Percentiles rank a stretch among this genome's conserved stretches.
Evolutionary conservation across 1,140 invertebrate genomes (phyloP).

Genomic region (Pollicipes pollicipes): DNA sequence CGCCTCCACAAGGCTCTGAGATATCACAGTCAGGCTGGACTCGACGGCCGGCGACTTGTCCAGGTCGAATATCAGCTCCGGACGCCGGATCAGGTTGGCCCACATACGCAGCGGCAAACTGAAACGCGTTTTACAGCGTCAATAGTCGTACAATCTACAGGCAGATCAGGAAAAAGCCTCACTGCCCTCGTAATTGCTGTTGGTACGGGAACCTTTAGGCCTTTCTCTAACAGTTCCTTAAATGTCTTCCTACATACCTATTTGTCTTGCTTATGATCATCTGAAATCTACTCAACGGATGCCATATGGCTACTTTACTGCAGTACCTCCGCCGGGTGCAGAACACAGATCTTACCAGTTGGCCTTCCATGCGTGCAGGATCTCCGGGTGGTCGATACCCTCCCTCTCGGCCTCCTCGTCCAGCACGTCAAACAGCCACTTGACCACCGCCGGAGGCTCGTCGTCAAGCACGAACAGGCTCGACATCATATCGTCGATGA

Average conservation of each 20-base stretch:
- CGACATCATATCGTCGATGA: conserved; percentile 83
- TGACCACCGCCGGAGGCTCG: conserved; percentile 79
- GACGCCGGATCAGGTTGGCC: conserved; percentile 94
- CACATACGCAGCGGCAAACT: conserved; percentile 84
- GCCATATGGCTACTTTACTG: no score
- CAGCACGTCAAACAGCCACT: conserved; percentile 86
- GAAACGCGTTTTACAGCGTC: conserved; percentile 20
- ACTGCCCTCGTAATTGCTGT: no score
- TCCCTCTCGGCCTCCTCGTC: conserved; percentile 66
- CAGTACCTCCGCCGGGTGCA: no score
- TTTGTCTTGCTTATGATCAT: no score
- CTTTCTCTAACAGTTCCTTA: no score
- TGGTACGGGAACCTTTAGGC: no score
- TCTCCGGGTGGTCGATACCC: conserved; percentile 60
- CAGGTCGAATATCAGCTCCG: conserved; percentile 90
- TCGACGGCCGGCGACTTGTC: conserved; percentile 81
- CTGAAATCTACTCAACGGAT: no score
- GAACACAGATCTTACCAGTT: conserved; percentile 37
- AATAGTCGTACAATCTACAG: conserved; percentile 17
- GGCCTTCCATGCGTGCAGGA: conserved; percentile 90
- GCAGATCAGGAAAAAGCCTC: conserved; percentile 9
- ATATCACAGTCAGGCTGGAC: conserved; percentile 80
- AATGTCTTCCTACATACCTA: no score
- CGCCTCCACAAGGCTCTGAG: conserved; percentile 90
- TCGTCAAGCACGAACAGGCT: conserved; percentile 78